Evolutionary conservation across 2,888 invertebrate genomes (phyloP).

Genomic region (Eretmocerus hayati): DNA sequence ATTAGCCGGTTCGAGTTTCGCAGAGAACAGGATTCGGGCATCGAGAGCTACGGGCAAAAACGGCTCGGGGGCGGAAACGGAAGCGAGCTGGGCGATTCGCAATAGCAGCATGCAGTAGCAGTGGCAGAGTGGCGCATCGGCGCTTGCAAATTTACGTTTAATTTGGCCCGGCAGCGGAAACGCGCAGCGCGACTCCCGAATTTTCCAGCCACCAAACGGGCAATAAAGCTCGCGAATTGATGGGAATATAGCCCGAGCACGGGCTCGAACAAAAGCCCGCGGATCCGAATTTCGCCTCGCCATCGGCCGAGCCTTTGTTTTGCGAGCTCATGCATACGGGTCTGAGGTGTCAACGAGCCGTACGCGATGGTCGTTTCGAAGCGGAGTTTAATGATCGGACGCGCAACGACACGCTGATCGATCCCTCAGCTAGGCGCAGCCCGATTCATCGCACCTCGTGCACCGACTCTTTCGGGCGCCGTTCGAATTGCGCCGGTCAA

Average conservation of each 20-base stretch:
- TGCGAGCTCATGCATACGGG: background rate
- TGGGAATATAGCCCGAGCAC: background rate
- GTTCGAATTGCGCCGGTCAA: too few relatives aligned
- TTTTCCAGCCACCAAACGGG: conserved; percentile 22
- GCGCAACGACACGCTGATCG: too few relatives aligned
- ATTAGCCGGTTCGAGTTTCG: too few relatives aligned
- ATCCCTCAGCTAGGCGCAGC: too few relatives aligned
- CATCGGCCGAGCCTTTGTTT: background rate
- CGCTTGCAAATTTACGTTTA: conserved; percentile 35
- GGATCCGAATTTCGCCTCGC: background rate
- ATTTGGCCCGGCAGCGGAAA: conserved; percentile 33
- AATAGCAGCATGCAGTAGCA: too few relatives aligned
- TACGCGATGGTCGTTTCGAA: too few relatives aligned
- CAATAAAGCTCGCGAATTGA: conserved; percentile 31
- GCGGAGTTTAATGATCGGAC: too few relatives aligned
- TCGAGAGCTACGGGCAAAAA: too few relatives aligned
- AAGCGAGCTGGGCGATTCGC: background rate
- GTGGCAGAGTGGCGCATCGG: background rate
- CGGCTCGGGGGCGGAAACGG: background rate
- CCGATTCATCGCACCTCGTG: too few relatives aligned
- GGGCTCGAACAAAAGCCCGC: conserved; percentile 18
- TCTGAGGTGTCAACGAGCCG: too few relatives aligned
- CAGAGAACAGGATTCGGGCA: too few relatives aligned
- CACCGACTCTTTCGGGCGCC: too few relatives aligned
- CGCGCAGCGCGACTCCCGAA: conserved; percentile 8